Base-by-base conservation (phyloP, 2,797 vertebrate genomes). In the Sciaenops ocellatus region DNA sequence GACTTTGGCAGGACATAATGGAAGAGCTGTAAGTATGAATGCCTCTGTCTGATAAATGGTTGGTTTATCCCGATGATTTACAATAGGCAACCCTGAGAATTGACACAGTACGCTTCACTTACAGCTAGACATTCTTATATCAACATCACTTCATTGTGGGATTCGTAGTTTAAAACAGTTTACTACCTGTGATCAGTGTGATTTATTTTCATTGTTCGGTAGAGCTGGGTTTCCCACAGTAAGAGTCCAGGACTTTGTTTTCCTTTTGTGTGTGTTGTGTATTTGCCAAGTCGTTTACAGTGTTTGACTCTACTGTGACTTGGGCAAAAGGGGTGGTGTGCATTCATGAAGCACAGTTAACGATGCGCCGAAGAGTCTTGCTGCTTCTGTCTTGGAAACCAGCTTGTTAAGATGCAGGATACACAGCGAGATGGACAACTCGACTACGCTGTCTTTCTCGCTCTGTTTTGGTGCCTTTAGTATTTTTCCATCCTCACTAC, bases 241-340 rank as follows among this genome's bases (percentile, higher is more conserved):
- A 15, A 46, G 55, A 16, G 6, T 66, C 26, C 34, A 62, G 48
- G 51, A 71, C 26, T 78, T 85, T 78, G 26, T 71, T 54, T 62
- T 41, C n/a, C 7, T 80, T 76, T 47, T 73, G 24, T 85, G 67
- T 73, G 69, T n/a, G 56, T 62, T 81, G 51, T 44, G 7, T 74
- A 47, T 84, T 88, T 87, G 73, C 83, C 72, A 64, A 85, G 68
- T 82, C 42, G 68, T 93, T 90, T 79, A 84, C 56, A 8, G 77
- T 80, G 69, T 85, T 85, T 80, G 85, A 83, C 68, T 68, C 70
- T 1, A 34, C 76, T 77, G 76, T 64, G 67, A 69, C 63, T 78
- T 41, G 48, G 15, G 46, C 47, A 73, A 50, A 73, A 75, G 4
- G 71, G 51, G 38, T 20, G 13, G 64, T 42, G 50, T 76, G 51